phyloP scores from a whole-genome alignment of 2,113 vertebrate species.

The Glareola pratincola region DNA sequence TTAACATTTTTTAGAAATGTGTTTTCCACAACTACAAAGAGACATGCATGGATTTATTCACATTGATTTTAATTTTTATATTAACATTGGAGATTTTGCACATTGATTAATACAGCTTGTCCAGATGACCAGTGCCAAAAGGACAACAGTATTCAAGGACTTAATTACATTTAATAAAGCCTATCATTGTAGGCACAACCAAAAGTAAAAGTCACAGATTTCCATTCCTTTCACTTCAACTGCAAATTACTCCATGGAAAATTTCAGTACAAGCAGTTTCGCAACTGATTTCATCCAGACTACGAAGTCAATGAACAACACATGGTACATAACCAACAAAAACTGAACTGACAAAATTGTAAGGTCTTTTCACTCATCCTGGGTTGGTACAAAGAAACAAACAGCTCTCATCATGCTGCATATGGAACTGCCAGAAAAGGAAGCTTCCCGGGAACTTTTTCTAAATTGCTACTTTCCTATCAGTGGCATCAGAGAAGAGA shows the following conservation, averaged over 20 bases:
- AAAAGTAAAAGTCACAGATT: background rate
- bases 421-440: background rate
- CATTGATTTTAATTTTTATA: background rate
- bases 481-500: background rate
- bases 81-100: background rate
- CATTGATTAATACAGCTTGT: background rate
- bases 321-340: background rate
- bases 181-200: background rate
- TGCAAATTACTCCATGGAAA: background rate
- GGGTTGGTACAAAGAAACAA: background rate
- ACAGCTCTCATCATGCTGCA: no score
- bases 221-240: background rate
- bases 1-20: background rate
- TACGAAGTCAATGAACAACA: background rate
- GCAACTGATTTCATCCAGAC: background rate
- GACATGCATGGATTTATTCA: background rate
- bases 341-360: background rate
- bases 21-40: background rate
- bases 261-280: background rate
- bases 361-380: background rate
- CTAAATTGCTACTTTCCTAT: background rate
- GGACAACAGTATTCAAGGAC: background rate
- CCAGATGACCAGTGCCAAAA: background rate
- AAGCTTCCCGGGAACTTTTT: background rate
- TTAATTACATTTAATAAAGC: background rate